Conservation (phyloP, 2,888 invertebrate genomes). For the Callosobruchus maculatus region DNA sequence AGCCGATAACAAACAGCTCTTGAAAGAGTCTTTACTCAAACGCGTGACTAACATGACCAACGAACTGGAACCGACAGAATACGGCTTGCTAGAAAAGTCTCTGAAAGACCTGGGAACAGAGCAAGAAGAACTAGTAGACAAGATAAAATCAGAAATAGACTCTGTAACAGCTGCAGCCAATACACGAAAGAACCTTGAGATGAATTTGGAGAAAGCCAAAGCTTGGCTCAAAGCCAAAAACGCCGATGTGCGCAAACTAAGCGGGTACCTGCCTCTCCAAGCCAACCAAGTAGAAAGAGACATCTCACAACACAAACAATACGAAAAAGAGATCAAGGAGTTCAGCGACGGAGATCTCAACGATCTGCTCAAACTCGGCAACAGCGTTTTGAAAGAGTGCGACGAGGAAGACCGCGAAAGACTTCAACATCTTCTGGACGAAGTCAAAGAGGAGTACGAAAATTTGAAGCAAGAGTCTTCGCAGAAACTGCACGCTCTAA, state of each 20-base stretch:
- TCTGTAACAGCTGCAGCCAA: constrained; percentile 66
- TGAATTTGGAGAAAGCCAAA: constrained; percentile 72
- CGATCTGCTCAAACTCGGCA: constrained; percentile 73
- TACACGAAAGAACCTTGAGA: constrained; percentile 72
- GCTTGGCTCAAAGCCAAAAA: constrained; percentile 78
- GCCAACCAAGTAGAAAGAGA: constrained; percentile 80
- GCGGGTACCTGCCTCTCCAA: constrained; percentile 74
- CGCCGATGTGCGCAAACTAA: constrained; percentile 70
- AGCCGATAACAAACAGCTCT: constrained; percentile 77
- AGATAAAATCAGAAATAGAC: constrained; percentile 71
- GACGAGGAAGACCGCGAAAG: constrained; percentile 65
- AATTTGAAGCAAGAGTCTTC: constrained; percentile 69
- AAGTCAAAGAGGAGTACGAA: constrained; percentile 69
- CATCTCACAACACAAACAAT: constrained; percentile 69
- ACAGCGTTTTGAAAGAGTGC: constrained; percentile 77
- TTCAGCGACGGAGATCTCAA: constrained; percentile 72
- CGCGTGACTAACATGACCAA: constrained; percentile 79
- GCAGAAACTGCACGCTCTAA: constrained; percentile 67
- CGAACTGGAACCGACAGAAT: constrained; percentile 81
- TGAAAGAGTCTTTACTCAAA: constrained; percentile 79
- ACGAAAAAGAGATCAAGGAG: constrained; percentile 71
- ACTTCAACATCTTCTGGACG: constrained; percentile 64
- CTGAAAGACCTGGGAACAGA: constrained; percentile 69
- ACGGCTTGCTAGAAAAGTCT: constrained; percentile 71
- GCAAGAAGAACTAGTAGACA: constrained; percentile 68